Base-by-base conservation (phyloP, 2,888 invertebrate genomes). In the Ctenicera cuprea region DNA sequence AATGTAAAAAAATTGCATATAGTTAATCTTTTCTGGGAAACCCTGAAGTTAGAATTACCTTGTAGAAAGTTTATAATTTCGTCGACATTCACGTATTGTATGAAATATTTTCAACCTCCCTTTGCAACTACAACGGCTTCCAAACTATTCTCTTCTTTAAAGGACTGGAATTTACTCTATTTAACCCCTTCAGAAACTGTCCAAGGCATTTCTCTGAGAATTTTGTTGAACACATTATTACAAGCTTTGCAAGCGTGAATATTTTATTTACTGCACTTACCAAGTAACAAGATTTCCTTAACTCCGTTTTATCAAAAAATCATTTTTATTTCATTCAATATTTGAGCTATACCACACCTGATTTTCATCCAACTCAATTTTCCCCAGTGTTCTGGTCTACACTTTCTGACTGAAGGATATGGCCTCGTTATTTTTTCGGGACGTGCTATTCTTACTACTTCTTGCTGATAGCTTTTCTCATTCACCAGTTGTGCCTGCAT, bases 381-480 rank as follows among this genome's bases (percentile, higher is more conserved):
- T 50, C 50, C 1, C 9, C 20, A 22, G 22, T 50, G 22, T 50
- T 11, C 50, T 50, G 50, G 22, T 50, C 50, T 50, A 12, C 11
- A 50, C 50, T 22, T 50, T 22, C 50, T 22, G 50, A 12, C 50
- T 20, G 50, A 12, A 22, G 22, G 22, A 22, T 50, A 50, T 50
- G 50, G 50, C 20, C 11, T 22, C 50, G 22, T 50, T 50, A 50
- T 50, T 50, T 50, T 50, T 50, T 22, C 50, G 20, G 50, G 20
- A 22, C 22, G 50, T 20, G 20, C 20, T 50, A 22, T 50, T 50
- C 50, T 20, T 12, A 50, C 5, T 22, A 22, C 22, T 50, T 50
- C 20, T 11, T 22, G 50, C 22, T 50, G 50, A 50, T 50, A 22
- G 22, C 12, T 22, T 22, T 11, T 12, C 50, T 12, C 22, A 50